Conservation (phyloP, 2,888 invertebrate genomes). For the Griposia aprilina region DNA sequence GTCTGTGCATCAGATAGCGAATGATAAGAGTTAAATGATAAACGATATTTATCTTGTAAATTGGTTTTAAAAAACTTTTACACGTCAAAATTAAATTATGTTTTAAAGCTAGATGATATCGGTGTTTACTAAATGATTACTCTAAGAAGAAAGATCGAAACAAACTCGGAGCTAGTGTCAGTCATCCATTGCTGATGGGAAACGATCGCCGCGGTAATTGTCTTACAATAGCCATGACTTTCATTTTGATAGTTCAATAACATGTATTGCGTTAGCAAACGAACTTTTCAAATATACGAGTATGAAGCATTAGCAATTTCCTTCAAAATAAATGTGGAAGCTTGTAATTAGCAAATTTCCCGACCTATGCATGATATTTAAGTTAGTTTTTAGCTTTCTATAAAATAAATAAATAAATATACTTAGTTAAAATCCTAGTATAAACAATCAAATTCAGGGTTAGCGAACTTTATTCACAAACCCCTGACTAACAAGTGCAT, state of each 20-base stretch:
- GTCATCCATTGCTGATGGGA: too few species aligned
- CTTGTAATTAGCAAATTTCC: neutral
- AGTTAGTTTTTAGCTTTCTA: neutral
- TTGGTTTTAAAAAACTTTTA: too few species aligned
- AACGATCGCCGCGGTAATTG: neutral
- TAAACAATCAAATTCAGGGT: neutral
- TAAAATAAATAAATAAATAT: neutral
- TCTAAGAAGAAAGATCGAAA: too few species aligned
- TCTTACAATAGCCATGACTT: neutral
- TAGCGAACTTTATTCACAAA: neutral
- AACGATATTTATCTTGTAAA: too few species aligned
- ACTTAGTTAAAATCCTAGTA: neutral
- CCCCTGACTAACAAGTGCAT: constrained; percentile 30
- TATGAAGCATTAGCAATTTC: neutral
- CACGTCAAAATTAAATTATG: too few species aligned
- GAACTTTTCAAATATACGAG: neutral
- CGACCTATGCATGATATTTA: neutral
- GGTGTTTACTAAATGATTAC: too few species aligned
- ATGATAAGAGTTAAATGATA: neutral
- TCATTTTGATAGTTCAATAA: neutral
- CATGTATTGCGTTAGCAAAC: neutral
- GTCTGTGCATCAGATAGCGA: neutral
- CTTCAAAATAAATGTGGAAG: neutral
- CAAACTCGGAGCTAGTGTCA: too few species aligned
- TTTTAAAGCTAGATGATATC: too few species aligned